Evolutionary conservation across 23 tunicate species (phyloP).

Genomic region (Corella eumyota): DNA sequence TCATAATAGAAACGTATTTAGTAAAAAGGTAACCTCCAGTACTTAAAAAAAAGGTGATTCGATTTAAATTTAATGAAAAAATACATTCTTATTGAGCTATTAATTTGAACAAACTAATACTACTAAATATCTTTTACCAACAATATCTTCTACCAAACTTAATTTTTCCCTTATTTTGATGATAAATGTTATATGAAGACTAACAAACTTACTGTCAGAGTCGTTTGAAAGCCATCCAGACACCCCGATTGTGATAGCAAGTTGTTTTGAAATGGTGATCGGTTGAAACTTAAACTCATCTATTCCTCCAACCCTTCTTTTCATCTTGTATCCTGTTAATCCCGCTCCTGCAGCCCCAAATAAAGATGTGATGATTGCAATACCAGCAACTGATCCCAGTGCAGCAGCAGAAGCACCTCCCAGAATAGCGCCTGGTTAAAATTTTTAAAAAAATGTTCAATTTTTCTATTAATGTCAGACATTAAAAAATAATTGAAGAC

Average conservation of each 20-base stretch:
- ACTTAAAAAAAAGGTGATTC: no score
- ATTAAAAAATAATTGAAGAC: no score
- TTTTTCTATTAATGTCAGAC: no score
- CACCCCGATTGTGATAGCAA: constrained; percentile 56
- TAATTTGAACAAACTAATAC: no score
- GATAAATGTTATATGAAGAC: no score
- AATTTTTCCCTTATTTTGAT: no score
- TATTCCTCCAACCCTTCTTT: constrained; percentile 92
- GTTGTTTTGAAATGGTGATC: constrained; percentile 52
- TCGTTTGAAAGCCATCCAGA: constrained; percentile 83
- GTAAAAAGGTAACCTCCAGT: background rate
- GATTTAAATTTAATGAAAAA: no score
- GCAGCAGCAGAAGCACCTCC: constrained; percentile 94
- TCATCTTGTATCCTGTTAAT: constrained; percentile 98
- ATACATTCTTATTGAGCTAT: no score
- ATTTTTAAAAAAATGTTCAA: no score
- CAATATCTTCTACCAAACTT: no score
- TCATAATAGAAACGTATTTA: background rate
- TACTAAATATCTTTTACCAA: no score
- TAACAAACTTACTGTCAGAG: constrained; percentile 18
- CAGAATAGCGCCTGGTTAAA: constrained; percentile 69
- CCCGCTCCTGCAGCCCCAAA: constrained; percentile 99
- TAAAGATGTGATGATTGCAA: constrained; percentile 92
- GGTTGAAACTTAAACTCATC: constrained; percentile 79
- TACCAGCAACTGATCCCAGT: constrained; percentile 92